Conservation (phyloP, 2,797 vertebrate species). For the Acanthis flammea region DNA sequence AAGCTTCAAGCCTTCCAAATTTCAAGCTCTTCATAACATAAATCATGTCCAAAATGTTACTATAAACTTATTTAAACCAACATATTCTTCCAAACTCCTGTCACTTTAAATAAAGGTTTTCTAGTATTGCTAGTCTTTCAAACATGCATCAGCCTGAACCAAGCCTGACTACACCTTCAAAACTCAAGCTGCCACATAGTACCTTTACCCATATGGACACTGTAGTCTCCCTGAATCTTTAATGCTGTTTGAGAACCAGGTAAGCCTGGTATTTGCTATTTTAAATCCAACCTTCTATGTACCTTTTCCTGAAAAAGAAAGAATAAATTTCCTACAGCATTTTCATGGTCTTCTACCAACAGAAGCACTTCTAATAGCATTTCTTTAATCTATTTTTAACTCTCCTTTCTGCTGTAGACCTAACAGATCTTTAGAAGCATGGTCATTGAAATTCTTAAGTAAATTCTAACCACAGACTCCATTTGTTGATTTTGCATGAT, state of each 20-base stretch:
- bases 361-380: not conserved
- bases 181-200: not conserved
- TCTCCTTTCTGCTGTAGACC: not conserved
- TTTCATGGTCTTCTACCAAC: not conserved
- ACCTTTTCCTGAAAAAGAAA: not conserved
- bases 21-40: not conserved
- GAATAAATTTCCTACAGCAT: not conserved
- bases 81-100: not conserved
- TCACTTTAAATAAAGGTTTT: not conserved
- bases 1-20: not conserved
- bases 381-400: not conserved
- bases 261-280: not conserved
- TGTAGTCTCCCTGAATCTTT: not conserved
- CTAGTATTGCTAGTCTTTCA: not conserved
- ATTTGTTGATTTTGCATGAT: slow-evolving; percentile 5
- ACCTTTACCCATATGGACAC: not conserved
- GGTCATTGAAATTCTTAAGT: not conserved
- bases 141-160: not conserved
- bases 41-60: not conserved
- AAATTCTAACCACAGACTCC: not conserved
- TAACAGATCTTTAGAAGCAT: not conserved
- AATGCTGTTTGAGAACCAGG: not conserved
- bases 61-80: not conserved
- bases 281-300: not conserved
- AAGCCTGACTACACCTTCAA: not conserved